Evolutionary conservation across 1,140 invertebrate genomes (phyloP), one percentile per base, ranked within the genome.

Genomic region (Caenorhabditis briggsae): DNA sequence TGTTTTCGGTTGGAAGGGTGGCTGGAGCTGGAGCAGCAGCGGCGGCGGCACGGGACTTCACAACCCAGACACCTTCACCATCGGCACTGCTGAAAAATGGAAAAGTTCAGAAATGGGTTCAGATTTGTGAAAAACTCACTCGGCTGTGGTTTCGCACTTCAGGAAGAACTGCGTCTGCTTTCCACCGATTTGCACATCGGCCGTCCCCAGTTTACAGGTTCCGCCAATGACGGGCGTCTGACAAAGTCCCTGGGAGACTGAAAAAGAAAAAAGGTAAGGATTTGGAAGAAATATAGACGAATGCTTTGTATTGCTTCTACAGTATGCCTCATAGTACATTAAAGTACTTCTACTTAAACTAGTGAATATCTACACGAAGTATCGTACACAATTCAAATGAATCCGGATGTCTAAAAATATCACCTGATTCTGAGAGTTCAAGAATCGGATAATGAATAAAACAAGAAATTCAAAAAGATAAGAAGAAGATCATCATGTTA

Each of bases 151-250:
- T 83, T 92, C 91, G 82, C 91, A 92, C 18, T 91, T 90, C 46
- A 92, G 85, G 88, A 91, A 92, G 56, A 92, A 92, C 84, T 92
- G 90, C 33, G 91, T 92, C 84, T 92, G 91, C 65, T 92, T 92
- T 59, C 91, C 91, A 18, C 91, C 91, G 53, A 92, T 92, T 43
- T 92, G 89, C 41, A 92, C 91, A 88, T 92, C 91, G 18, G 88
- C 86, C 5, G 91, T 87, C 50, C 90, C 90, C 11, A 91, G 82
- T 55, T 90, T 91, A 83, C 91, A 92, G 14, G 86, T 25, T 61
- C 91, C 91, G 25, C 91, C 91, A 56, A 92, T 92, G 7, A 92
- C 91, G 5, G 91, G 91, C 33, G 92, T 92, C 74, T 89, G 88
- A 78, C 48, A 64, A 50, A 50, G 70, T 78, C 70, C 70, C 11